phyloP scores from a whole-genome alignment of 2,888 invertebrate species.

The Gandaritis pyraliata region DNA sequence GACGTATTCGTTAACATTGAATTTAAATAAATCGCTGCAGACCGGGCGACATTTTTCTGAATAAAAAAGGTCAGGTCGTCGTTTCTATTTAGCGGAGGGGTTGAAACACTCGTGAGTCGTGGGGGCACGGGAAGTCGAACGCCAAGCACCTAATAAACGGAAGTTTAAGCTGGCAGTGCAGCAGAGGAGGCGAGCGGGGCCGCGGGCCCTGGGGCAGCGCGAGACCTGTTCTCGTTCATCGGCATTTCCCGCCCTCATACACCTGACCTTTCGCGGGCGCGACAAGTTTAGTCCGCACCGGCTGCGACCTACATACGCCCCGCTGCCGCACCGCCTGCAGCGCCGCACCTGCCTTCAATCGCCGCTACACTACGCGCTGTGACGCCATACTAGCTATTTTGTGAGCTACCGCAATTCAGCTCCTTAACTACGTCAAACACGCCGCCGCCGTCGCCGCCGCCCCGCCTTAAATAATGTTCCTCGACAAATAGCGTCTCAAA shows the following conservation, averaged over 20 bases:
- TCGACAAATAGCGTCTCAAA: conserved; percentile 67
- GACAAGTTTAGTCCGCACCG: conserved; percentile 80
- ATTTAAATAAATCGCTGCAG: conserved; percentile 60
- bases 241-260: conserved; percentile 80
- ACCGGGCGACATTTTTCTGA: conserved; percentile 46
- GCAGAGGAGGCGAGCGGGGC: conserved; percentile 48
- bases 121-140: conserved; percentile 62
- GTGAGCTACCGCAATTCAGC: conserved; percentile 70
- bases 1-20: conserved; percentile 63
- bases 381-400: conserved; percentile 52
- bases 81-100: conserved; percentile 49
- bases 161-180: conserved; percentile 65
- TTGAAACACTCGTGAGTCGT: conserved; percentile 46
- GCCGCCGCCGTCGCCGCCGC: conserved; percentile 32
- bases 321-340: conserved; percentile 53
- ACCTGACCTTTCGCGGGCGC: conserved; percentile 81
- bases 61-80: conserved; percentile 49
- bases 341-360: conserved; percentile 46
- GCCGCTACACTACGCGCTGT: conserved; percentile 18
- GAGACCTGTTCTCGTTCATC: conserved; percentile 70
- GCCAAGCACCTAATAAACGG: conserved; percentile 73
- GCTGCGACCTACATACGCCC: conserved; percentile 77
- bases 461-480: conserved; percentile 67
- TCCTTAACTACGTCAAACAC: conserved; percentile 58
- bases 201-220: conserved; percentile 47